phyloP scores from a whole-genome alignment of 2,113 vertebrate genomes.

The Gobius niger region DNA sequence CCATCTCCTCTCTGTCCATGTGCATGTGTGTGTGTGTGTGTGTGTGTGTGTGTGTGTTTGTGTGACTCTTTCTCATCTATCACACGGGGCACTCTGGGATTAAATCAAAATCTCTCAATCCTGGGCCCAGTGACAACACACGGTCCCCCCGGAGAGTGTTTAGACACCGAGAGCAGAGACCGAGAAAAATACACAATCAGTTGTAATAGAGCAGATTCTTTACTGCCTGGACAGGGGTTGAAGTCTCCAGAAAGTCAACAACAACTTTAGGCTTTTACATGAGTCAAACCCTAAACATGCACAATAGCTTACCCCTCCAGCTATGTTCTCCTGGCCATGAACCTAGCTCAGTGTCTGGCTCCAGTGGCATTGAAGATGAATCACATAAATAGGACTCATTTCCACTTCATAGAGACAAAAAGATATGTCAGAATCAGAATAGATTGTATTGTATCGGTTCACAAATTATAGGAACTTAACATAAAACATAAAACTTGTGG shows the following conservation, averaged over 20 bases:
- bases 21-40: conserved; percentile 12
- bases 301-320: too few species aligned
- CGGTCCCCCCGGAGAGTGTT: conserved; percentile 5
- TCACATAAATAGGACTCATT: too few species aligned
- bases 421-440: too few species aligned
- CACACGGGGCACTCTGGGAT: conserved; percentile 50
- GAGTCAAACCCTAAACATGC: background rate
- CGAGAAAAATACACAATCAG: background rate
- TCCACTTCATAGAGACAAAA: too few species aligned
- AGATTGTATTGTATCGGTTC: too few species aligned
- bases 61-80: conserved; percentile 57
- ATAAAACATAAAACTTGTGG: too few species aligned
- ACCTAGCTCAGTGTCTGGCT: too few species aligned
- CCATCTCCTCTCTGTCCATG: conserved; percentile 48
- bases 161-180: conserved; percentile 14
- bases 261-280: background rate
- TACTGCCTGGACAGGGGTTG: background rate
- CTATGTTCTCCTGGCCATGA: too few species aligned
- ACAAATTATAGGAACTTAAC: too few species aligned
- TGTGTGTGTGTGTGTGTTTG: conserved; percentile 13
- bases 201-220: background rate
- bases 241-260: background rate
- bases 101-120: conserved; percentile 70
- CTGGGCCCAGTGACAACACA: conserved; percentile 28
- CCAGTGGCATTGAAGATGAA: too few species aligned